These are phyloP conservation scores for Acronicta leporina DNA, from an alignment of 2,888 invertebrate genomes.

Conservation along the genomic window DNA sequence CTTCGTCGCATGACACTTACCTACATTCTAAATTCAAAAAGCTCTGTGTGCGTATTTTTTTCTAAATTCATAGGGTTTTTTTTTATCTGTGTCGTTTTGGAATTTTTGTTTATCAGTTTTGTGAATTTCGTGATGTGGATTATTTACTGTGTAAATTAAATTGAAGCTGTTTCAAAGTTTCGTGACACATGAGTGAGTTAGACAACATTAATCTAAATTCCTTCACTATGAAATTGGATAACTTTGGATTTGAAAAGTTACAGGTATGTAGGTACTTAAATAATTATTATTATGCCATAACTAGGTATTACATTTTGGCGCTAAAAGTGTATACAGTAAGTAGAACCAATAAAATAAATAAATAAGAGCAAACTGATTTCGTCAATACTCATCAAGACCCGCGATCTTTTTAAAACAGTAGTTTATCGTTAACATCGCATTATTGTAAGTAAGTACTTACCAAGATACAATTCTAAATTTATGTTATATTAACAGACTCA, in stretches of 20 bases:
- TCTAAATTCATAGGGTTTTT: not conserved
- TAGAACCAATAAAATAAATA: too few relatives aligned
- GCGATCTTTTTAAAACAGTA: too few relatives aligned
- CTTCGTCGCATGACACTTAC: conserved; percentile 63
- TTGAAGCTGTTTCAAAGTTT: conserved; percentile 45
- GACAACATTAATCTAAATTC: conserved; percentile 52
- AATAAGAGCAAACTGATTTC: too few relatives aligned
- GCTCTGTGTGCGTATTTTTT: conserved; percentile 12
- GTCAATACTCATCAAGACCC: too few relatives aligned
- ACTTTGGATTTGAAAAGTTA: conserved; percentile 84
- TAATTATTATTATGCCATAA: not conserved
- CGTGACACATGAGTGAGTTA: conserved; percentile 49
- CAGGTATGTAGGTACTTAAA: conserved; percentile 70
- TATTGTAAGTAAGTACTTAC: too few relatives aligned
- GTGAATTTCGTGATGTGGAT: conserved; percentile 12
- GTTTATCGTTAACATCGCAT: too few relatives aligned
- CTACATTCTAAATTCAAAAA: conserved; percentile 53
- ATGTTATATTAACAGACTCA: too few relatives aligned
- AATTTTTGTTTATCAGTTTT: conserved; percentile 31
- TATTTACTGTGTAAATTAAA: conserved; percentile 30
- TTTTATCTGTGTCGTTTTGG: not conserved
- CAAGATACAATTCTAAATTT: too few relatives aligned
- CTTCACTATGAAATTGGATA: conserved; percentile 84
- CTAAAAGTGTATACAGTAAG: too few relatives aligned
- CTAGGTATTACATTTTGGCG: too few relatives aligned